Percentiles rank a stretch among this genome's conserved stretches.
phyloP scores from a whole-genome alignment of 1,140 invertebrate genomes.

The Drosophila eugracilis region DNA sequence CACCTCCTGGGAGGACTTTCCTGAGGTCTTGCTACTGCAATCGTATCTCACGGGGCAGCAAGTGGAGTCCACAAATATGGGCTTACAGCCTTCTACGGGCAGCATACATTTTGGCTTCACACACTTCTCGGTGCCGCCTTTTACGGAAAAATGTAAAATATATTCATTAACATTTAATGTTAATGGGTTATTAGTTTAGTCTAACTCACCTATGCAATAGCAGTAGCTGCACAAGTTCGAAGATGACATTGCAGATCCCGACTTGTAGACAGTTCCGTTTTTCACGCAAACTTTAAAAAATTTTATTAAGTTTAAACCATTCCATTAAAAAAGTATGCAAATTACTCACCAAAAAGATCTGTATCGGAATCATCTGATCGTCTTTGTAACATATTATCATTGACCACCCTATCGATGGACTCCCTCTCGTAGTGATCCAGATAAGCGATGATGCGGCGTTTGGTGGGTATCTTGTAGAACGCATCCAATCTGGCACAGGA shows the following conservation, averaged over 20 bases:
- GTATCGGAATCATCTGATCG: constrained; percentile 78
- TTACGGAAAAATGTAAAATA: not conserved
- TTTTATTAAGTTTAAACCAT: not conserved
- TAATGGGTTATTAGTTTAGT: not conserved
- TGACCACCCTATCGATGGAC: constrained; percentile 83
- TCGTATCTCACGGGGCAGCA: constrained; percentile 95
- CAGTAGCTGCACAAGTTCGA: constrained; percentile 93
- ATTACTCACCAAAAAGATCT: constrained; percentile 69
- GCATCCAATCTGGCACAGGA: constrained; percentile 88
- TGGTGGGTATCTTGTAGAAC: constrained; percentile 83
- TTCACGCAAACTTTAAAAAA: constrained; percentile 73
- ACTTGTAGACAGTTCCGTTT: constrained; percentile 84
- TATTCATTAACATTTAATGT: not conserved
- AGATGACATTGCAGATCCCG: constrained; percentile 93
- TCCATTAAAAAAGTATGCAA: too few relatives aligned
- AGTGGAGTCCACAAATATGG: constrained; percentile 88
- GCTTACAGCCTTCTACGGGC: constrained; percentile 90
- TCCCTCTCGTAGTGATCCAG: constrained; percentile 81
- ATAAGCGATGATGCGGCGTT: constrained; percentile 80
- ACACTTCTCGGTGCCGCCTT: constrained; percentile 89
- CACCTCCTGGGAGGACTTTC: constrained; percentile 78
- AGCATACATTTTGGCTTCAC: constrained; percentile 92
- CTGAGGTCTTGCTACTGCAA: constrained; percentile 87
- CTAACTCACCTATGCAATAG: constrained; percentile 89
- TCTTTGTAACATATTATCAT: constrained; percentile 79